Evolutionary conservation across 2,797 vertebrate genomes (phyloP), one percentile per base, ranked within the genome.

Genomic region (Smutsia gigantea): DNA sequence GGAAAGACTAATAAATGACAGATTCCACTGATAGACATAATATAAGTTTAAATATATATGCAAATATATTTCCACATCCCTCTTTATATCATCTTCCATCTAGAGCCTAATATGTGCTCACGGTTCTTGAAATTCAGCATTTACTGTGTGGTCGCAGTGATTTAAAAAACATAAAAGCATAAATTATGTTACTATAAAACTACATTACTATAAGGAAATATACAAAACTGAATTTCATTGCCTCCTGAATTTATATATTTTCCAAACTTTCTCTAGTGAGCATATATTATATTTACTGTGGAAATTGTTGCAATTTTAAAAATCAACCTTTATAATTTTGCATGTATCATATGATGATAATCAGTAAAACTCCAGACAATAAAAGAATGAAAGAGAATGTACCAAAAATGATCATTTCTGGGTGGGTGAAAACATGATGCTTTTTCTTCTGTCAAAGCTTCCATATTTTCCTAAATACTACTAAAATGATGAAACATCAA

Each of bases 271-370:
- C 90, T 87, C 64, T 92, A 69, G 94, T 92, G 46, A 95, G 78
- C 64, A 82, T 74, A 59, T 51, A n/a, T 92, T 84, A 84, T 9
- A 78, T 74, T 92, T 97, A 94, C 94, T 92, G 96, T 91, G 37
- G 92, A 94, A 96, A 95, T 85, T 87, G 55, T 69, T 85, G 63
- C 21, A 95, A 85, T 96, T 97, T 96, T 17, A 53, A 94, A 96
- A 97, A 72, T 51, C 64, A 90, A 51, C 68, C 71, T 89, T 10
- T 88, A 61, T 91, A 94, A 89, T 91, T 94, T 88, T 96, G 34
- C 31, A 37, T n/a, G n/a, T 82, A 55, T 79, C 87, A 31, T 69
- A 49, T 51, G 39, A 78, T 96, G 49, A 88, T 11, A 92, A 46
- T 91, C 31, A 83, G 23, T 82, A 91, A 94, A 96, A 95, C 75